Base-by-base conservation (phyloP, 2,888 invertebrate genomes). In the Scaptomyza reducta region DNA sequence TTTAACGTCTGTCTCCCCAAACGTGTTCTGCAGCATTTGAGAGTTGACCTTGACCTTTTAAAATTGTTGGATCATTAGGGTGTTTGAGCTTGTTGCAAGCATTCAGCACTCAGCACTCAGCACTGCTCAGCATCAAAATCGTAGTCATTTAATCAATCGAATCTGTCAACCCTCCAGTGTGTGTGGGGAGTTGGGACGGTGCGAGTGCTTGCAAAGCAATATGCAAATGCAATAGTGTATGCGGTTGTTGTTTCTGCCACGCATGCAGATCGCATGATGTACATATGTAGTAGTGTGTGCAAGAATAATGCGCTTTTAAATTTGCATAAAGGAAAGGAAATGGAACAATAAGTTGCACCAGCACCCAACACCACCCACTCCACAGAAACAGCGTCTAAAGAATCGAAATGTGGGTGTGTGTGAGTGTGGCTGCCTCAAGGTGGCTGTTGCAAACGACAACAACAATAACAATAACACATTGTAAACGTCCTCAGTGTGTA, bases 321-420 rank as follows among this genome's bases (percentile, higher is more conserved):
- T 86, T 87, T 84, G 62, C 88, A 87, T 87, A 79, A 88, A 77
- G 74, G 77, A 76, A 85, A 74, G 84, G 88, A 84, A 84, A 86
- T 79, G 79, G 68, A 70, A 85, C 86, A 85, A 86, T 87, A 84
- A 75, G 81, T 87, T 53, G 49, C 63, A n/a, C 18, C 67, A 47
- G 38, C 27, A 22, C 11, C 53, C 63, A 35, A 13, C 25, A 9
- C 11, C n/a, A 16, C 45, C 44, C 38, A n/a, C 58, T 54, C 6
- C 10, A 41, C 16, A 56, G 45, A 33, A 38, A 46, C 27, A 70
- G 46, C 57, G 54, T 51, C 74, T 61, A 46, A 66, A 86, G 80
- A 77, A 86, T 80, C 80, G 86, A 81, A 86, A 81, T 35, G 35
- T n/a, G 6, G 6, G n/a, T 55, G 65, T 46, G 69, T 35, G n/a